These are phyloP conservation scores for Lepidurus packardi DNA, from an alignment of 1,140 invertebrate species.

Conservation along the genomic window DNA sequence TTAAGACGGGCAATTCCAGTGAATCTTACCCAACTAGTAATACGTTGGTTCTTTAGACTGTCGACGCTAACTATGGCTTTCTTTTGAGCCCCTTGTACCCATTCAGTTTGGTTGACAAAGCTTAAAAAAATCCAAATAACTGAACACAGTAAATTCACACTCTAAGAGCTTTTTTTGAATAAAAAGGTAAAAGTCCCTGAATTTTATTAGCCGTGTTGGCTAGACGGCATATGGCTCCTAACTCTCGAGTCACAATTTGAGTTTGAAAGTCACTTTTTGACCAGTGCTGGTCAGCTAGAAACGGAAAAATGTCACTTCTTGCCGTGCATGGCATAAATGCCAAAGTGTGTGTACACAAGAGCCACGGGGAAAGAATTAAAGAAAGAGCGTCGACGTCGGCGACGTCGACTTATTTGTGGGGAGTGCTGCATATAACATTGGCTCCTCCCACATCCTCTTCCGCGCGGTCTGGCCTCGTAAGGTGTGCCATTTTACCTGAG, in stretches of 20 bases:
- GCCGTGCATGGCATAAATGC: neutral
- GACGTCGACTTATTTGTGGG: slow-evolving; percentile 6
- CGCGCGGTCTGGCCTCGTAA: neutral
- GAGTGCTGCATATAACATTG: neutral
- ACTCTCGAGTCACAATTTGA: no score
- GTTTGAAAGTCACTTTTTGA: neutral
- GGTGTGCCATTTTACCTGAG: slow-evolving; percentile 8
- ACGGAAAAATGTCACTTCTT: neutral
- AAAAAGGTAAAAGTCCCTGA: no score
- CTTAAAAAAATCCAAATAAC: neutral
- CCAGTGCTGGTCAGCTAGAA: neutral
- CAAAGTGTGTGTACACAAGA: neutral
- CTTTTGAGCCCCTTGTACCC: neutral
- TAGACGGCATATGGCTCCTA: no score
- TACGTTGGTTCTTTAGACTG: neutral
- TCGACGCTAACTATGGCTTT: neutral
- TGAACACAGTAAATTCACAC: neutral
- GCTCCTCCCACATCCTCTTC: neutral
- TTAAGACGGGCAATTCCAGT: neutral
- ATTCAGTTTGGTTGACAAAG: neutral
- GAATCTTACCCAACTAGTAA: neutral
- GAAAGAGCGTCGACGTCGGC: slow-evolving; percentile 17
- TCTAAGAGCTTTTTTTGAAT: no score
- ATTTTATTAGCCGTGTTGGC: no score
- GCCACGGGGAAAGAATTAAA: slow-evolving; percentile 15